A percentile compares a stretch with the other conserved stretches of the same genome.
Conservation (phyloP, 2,888 invertebrate species). For the Spodoptera exigua region DNA sequence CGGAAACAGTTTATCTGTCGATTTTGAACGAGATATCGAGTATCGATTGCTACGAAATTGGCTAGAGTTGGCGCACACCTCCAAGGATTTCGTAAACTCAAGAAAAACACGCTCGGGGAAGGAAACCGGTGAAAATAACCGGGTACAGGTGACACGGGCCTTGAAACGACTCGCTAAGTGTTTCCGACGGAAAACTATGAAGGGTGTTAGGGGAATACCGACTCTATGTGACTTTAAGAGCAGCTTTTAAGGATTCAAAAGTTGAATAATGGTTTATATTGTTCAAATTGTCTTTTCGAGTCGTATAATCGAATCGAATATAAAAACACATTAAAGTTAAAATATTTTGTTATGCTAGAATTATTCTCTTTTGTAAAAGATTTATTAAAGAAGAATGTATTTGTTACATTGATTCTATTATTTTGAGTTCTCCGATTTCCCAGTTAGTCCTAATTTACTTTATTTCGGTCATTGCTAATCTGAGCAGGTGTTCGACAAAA, state of each 20-base stretch:
- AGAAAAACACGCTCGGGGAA: slow-evolving; percentile 55
- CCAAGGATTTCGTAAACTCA: slow-evolving; percentile 54
- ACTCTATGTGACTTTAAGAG: slow-evolving; percentile 11
- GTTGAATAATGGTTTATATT: neutral
- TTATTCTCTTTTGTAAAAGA: too few species aligned
- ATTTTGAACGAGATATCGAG: slow-evolving; percentile 51
- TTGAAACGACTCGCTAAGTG: slow-evolving; percentile 48
- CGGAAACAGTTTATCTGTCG: slow-evolving; percentile 18
- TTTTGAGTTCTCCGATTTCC: too few species aligned
- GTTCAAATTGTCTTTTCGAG: too few species aligned
- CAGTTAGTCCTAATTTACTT: slow-evolving; percentile 5
- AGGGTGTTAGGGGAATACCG: slow-evolving; percentile 12
- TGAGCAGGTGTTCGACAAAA: slow-evolving; percentile 6
- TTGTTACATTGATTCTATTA: too few species aligned
- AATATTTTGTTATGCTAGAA: slow-evolving; percentile 22
- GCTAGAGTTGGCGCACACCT: slow-evolving; percentile 54
- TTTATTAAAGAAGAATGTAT: too few species aligned
- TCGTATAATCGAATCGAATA: too few species aligned
- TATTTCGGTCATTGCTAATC: neutral
- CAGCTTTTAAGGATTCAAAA: neutral
- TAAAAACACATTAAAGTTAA: slow-evolving; percentile 26
- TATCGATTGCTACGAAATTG: slow-evolving; percentile 66
- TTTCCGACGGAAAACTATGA: slow-evolving; percentile 37
- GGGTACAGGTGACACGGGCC: slow-evolving; percentile 55
- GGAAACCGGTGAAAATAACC: slow-evolving; percentile 52